Evolutionary conservation across 2,113 vertebrate genomes (phyloP).

Genomic region (Paralichthys olivaceus): DNA sequence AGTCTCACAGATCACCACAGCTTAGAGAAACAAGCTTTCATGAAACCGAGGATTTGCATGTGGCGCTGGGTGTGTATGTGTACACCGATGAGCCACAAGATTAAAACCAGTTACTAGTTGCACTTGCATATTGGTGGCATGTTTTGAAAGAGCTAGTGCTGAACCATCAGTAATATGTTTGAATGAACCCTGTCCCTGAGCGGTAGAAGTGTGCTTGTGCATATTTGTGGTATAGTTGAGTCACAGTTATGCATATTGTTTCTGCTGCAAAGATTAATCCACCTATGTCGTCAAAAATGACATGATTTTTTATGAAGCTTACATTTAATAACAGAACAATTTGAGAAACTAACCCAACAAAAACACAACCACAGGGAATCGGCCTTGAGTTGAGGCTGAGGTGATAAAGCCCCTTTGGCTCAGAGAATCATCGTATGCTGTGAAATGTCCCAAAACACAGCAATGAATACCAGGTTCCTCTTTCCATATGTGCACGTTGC

Average conservation of each 20-base stretch:
- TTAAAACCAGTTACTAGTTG: too few relatives aligned
- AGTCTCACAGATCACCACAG: conserved; percentile 15
- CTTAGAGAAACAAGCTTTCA: conserved; percentile 27
- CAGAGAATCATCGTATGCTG: not conserved
- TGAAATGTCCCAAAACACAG: conserved; percentile 2
- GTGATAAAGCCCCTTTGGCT: not conserved
- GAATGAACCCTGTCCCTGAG: not conserved
- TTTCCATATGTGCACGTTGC: not conserved
- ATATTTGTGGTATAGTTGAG: not conserved
- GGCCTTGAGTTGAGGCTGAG: not conserved
- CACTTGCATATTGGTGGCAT: not conserved
- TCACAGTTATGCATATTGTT: not conserved
- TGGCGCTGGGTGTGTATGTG: not conserved
- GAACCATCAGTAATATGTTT: not conserved
- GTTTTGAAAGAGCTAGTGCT: too few relatives aligned
- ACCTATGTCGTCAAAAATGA: not conserved
- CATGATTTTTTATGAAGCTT: not conserved
- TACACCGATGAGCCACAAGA: not conserved
- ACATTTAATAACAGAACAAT: not conserved
- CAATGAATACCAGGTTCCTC: not conserved
- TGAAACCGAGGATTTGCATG: conserved; percentile 2
- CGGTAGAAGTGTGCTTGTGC: not conserved
- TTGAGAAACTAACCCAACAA: conserved; percentile 1
- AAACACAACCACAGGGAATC: not conserved
- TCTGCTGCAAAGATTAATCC: conserved; percentile 14